Conservation (phyloP, 2,797 vertebrate species). For the Sebastes matsubarae region DNA sequence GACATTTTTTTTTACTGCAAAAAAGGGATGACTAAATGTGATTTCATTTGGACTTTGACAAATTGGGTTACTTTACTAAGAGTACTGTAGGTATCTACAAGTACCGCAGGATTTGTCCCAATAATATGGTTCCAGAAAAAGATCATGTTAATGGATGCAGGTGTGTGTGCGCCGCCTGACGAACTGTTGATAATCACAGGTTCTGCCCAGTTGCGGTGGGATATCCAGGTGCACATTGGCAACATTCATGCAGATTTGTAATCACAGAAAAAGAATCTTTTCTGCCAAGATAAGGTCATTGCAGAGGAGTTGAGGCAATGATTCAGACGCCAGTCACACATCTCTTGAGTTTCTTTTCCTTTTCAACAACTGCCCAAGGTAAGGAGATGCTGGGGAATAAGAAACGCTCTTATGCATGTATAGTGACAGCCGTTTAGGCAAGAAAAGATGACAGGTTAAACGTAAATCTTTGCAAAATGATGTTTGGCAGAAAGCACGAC, state of each 20-base stretch:
- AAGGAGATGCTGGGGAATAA: not conserved
- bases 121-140: not conserved
- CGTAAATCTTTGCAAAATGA: not conserved
- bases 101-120: not conserved
- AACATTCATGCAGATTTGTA: slow-evolving; percentile 1
- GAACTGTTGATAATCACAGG: not conserved
- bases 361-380: not conserved
- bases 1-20: no score
- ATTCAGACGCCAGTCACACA: slow-evolving; percentile 24
- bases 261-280: not conserved
- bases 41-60: not conserved
- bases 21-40: not conserved
- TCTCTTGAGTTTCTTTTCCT: slow-evolving; percentile 22
- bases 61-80: not conserved
- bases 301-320: slow-evolving; percentile 15
- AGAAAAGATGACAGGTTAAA: not conserved
- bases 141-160: not conserved
- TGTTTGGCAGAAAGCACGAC: not conserved
- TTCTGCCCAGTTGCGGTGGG: not conserved
- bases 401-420: not conserved
- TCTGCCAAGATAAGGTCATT: slow-evolving; percentile 27
- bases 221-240: not conserved
- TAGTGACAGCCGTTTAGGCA: slow-evolving; percentile 2
- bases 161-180: not conserved
- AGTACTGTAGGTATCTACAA: not conserved